phyloP scores from a whole-genome alignment of 2,888 invertebrate genomes.

The Linnaemya vulpina region DNA sequence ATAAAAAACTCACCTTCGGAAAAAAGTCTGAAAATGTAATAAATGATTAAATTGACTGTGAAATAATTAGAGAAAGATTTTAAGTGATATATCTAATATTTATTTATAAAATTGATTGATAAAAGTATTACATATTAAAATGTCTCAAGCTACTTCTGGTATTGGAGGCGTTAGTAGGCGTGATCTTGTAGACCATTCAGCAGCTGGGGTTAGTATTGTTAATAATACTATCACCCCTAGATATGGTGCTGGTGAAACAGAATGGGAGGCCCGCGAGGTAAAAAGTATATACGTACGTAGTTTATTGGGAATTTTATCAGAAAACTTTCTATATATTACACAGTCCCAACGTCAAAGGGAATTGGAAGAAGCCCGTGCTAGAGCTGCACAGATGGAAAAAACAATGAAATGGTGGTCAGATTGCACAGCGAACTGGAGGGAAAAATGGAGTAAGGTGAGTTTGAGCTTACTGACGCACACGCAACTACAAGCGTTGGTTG shows the following conservation, averaged over 20 bases:
- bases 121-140: not conserved
- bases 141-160: constrained; percentile 59
- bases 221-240: constrained; percentile 61
- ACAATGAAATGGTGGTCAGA: constrained; percentile 99
- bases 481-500: constrained; percentile 36
- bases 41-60: not conserved
- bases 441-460: constrained; percentile 95
- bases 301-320: not conserved
- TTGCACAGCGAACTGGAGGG: constrained; percentile 97
- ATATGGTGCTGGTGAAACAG: constrained; percentile 79
- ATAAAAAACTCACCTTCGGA: constrained; percentile 4
- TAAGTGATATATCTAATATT: not conserved
- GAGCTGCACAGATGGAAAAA: constrained; percentile 99
- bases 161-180: constrained; percentile 61
- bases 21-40: constrained; percentile 33
- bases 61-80: not conserved
- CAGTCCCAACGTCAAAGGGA: constrained; percentile 86
- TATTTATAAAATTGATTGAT: not conserved
- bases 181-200: constrained; percentile 59
- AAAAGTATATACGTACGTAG: not conserved
- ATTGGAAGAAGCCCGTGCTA: constrained; percentile 95
- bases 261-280: constrained; percentile 83
- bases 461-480: not conserved
- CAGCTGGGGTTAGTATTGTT: constrained; percentile 58
- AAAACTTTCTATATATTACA: not conserved